Evolutionary conservation across 2,888 invertebrate genomes (phyloP), one percentile per base, ranked within the genome.

Genomic region (Drosophila borealis): DNA sequence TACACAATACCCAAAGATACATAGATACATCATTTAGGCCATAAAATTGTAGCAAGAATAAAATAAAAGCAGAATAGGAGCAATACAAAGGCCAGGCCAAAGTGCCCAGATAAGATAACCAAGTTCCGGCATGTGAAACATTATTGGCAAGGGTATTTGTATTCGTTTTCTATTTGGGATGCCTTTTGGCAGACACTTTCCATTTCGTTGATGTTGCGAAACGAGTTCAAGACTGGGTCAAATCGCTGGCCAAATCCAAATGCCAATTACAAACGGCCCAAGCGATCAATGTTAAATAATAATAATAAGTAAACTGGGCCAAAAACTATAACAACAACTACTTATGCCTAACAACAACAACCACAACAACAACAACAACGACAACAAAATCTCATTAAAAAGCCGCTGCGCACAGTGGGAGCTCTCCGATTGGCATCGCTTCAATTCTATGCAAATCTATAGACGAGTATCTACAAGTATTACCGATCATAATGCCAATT

Each of bases 181-280:
- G 78, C 48, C 70, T 53, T 71, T 61, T 55, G 34, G 25, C 63
- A 60, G 48, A 48, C 77, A 82, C 82, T 83, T 83, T 83, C 89
- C 88, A 85, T 83, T 83, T 83, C 88, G 61, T 34, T 41, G 6
- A 25, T 45, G 56, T 75, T 79, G 61, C 70, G 76, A 73, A 83
- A 78, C 74, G 67, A 74, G 82, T 88, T 81, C 81, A 88, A 88
- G 86, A 81, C 50, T 81, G 81, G 72, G 76, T 79, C 81, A 82
- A 61, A 68, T 64, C 13, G 36, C 49, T n/a, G 44, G 37, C 65
- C 46, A 19, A 39, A 44, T 29, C 59, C 54, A 62, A 81, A 84
- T 81, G 82, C 69, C 88, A 81, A 88, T 88, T 88, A 88, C 88
- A 85, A 70, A 51, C 62, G 56, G 54, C 45, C 64, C 54, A 70